A percentile compares a stretch with the other conserved stretches of the same genome.
Evolutionary conservation across 2,888 invertebrate genomes (phyloP).

Genomic region (Sipha maydis): DNA sequence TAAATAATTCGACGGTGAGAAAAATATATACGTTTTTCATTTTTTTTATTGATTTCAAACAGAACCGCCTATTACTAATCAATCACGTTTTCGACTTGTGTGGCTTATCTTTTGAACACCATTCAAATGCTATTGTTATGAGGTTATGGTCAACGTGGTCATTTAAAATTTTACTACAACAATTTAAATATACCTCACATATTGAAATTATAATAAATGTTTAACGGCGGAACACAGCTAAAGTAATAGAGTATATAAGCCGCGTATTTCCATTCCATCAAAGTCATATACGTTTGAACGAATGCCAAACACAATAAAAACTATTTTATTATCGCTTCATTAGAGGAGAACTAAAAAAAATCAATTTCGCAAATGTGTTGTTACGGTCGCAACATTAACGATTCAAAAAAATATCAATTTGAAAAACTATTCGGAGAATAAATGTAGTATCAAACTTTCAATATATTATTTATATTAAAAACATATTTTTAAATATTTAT

Average conservation of each 20-base stretch:
- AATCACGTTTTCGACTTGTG: conserved; percentile 28
- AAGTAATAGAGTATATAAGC: conserved; percentile 16
- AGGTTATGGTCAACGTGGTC: conserved; percentile 12
- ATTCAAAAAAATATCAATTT: conserved; percentile 28
- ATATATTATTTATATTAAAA: background rate
- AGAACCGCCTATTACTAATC: background rate
- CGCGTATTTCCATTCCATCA: conserved; percentile 49
- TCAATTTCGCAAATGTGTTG: conserved; percentile 40
- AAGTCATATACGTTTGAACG: conserved; percentile 54
- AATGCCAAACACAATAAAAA: conserved; percentile 58
- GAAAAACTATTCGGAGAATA: conserved; percentile 10
- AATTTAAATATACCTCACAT: conserved; percentile 28
- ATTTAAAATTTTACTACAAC: conserved; percentile 40
- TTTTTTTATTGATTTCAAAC: background rate
- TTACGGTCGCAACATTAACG: conserved; percentile 26
- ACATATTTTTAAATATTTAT: background rate
- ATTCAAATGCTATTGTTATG: conserved; percentile 29
- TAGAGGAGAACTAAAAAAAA: conserved; percentile 45
- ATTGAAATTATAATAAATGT: conserved; percentile 51
- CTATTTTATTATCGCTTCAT: conserved; percentile 55
- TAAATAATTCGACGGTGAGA: background rate
- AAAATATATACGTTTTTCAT: background rate
- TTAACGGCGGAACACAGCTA: conserved; percentile 19
- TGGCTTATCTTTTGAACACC: conserved; percentile 22
- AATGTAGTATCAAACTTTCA: conserved; percentile 3